Evolutionary conservation across 2,888 invertebrate genomes (phyloP).

Genomic region (Ophonus ardosiacus): DNA sequence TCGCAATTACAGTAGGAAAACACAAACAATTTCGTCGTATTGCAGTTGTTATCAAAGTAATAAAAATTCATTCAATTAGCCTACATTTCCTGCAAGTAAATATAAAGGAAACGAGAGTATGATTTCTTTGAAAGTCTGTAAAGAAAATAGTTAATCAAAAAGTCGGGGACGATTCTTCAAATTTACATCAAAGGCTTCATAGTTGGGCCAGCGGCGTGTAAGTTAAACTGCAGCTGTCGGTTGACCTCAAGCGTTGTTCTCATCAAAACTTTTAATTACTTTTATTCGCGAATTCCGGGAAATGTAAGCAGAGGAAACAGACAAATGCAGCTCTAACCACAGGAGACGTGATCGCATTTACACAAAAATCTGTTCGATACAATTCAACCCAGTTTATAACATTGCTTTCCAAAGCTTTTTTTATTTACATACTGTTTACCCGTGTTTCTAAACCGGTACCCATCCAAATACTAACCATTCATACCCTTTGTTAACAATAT

Average conservation of each 20-base stretch:
- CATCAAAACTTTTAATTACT: conserved; percentile 62
- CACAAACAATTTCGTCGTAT: not conserved
- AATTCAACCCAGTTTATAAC: not conserved
- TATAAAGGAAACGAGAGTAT: not conserved
- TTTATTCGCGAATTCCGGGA: conserved; percentile 54
- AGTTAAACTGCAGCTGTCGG: conserved; percentile 39
- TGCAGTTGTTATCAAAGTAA: not conserved
- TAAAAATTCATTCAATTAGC: conserved; percentile 29
- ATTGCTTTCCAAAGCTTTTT: not conserved
- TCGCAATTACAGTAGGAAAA: not conserved
- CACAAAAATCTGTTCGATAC: not conserved
- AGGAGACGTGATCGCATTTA: not conserved
- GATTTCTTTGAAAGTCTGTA: conserved; percentile 28
- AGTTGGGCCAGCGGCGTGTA: conserved; percentile 12
- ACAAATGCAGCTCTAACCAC: conserved; percentile 12
- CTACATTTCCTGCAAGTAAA: not conserved
- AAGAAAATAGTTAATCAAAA: conserved; percentile 48
- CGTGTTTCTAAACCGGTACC: too few relatives aligned
- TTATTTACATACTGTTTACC: too few relatives aligned
- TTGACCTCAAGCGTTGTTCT: conserved; percentile 59
- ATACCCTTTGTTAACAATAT: too few relatives aligned
- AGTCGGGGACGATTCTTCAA: conserved; percentile 28
- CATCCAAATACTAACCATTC: too few relatives aligned
- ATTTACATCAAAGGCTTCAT: conserved; percentile 45
- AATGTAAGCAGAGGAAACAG: conserved; percentile 34